Evolutionary conservation across 37 sponge, comb jelly and placozoan genomes (phyloP), one percentile per base, ranked within the genome.

Genomic region (Chondrosia reniformis): DNA sequence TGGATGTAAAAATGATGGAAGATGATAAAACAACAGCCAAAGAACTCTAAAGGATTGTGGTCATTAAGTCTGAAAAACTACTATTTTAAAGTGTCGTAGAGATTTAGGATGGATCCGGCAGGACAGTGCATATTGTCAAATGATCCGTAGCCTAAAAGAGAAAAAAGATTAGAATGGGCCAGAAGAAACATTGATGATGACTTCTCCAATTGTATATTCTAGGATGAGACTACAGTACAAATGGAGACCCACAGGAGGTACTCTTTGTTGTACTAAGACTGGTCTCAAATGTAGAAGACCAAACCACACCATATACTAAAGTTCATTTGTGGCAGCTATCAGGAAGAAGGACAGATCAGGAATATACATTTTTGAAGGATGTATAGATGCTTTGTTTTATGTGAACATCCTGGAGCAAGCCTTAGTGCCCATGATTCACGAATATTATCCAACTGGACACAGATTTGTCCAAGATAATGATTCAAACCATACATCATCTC

Each of bases 141-240:
- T 63, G 31, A 63, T 63, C 12, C 25, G 64, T 28, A 21, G 25
- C 25, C n/a, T 10, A 63, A 63, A 19, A 63, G n/a, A 17, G 64
- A 17, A 9, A 63, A 63, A 63, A 21, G 64, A 63, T 27, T 63
- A 10, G 64, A 63, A 27, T 63, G 64, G 64, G 64, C 64, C n/a
- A 63, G 31, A 27, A 27, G n/a, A 10, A 27, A 63, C 30, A 27
- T 10, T 24, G 64, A 17, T 12, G 64, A 63, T 63, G 64, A 27
- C 30, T 63, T 63, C 31, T 21, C 25, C 9, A 63, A 63, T 27
- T 19, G 10, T 10, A 63, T 63, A 24, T 63, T 21, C 30, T 63
- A 19, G 12, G 64, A 63, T 27, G n/a, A 63, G n/a, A 28, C 64
- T 10, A 28, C 64, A 63, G 31, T 63, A 22, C 64, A 63, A 27